phyloP scores from a whole-genome alignment of 2,113 vertebrate genomes.

The Malurus alboscapulatus region DNA sequence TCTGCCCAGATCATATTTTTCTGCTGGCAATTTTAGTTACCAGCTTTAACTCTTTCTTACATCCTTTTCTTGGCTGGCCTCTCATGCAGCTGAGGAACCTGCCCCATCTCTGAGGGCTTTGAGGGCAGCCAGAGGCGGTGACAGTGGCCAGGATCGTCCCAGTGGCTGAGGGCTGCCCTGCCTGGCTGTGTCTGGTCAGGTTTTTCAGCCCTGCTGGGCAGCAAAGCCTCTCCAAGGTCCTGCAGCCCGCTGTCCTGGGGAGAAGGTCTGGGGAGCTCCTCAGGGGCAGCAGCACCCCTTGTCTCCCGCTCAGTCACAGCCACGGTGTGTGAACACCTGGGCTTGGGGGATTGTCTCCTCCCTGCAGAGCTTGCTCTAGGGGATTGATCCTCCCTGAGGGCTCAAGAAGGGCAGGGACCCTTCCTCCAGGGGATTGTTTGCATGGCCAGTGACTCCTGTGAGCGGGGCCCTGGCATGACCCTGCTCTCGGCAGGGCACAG shows the following conservation, averaged over 20 bases:
- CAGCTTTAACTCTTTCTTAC: neutral
- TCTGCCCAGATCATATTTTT: neutral
- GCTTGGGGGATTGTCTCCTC: neutral
- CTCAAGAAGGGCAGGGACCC: neutral
- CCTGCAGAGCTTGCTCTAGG: neutral
- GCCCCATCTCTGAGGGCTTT: neutral
- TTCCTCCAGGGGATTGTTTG: neutral
- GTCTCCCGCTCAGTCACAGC: rapidly evolving
- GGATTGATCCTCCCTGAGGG: neutral
- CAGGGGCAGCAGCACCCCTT: neutral
- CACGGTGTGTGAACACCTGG: rapidly evolving
- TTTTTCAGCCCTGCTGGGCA: neutral
- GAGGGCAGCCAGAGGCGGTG: neutral
- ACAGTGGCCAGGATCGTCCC: neutral
- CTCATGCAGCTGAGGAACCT: neutral
- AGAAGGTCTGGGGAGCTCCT: neutral
- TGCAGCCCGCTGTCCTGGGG: rapidly evolving
- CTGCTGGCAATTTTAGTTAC: neutral
- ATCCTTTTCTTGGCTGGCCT: neutral
- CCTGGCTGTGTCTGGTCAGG: rapidly evolving
- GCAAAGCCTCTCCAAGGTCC: neutral
- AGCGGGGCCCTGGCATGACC: rapidly evolving
- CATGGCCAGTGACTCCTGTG: neutral
- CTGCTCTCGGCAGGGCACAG: neutral
- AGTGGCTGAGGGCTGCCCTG: neutral